Conservation (phyloP, 1,140 invertebrate genomes). For the Heterodera carotae region DNA sequence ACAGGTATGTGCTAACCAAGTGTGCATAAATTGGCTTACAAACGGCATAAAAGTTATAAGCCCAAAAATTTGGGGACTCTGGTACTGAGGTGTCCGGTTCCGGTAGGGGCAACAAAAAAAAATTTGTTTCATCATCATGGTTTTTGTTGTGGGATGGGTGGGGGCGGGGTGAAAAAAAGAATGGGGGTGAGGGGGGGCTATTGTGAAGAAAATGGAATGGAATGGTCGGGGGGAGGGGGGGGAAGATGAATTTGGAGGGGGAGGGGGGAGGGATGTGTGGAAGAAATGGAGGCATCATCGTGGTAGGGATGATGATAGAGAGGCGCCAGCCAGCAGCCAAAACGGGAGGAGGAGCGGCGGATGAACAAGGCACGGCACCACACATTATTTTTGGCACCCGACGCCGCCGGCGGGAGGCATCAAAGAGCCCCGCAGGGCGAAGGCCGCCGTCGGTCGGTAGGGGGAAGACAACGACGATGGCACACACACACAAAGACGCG, state of each 20-base stretch:
- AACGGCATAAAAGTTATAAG: no score
- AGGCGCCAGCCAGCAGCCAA: slow-evolving; percentile 1
- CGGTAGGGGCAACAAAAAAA: no score
- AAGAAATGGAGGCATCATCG: background rate
- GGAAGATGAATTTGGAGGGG: background rate
- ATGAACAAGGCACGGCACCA: no score
- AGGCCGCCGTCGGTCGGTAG: no score
- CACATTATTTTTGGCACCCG: background rate
- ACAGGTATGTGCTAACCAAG: no score
- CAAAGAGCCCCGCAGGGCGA: background rate
- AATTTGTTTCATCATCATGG: slow-evolving; percentile 11
- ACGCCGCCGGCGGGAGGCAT: no score
- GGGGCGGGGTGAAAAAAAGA: background rate
- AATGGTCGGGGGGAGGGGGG: background rate
- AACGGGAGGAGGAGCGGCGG: background rate
- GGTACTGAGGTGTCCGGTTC: no score
- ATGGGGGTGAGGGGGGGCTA: background rate
- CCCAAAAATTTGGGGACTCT: no score
- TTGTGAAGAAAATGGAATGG: slow-evolving; percentile 4
- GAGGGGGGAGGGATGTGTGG: background rate
- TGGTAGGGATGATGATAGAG: background rate
- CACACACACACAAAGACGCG: no score
- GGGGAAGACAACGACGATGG: no score
- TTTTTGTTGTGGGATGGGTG: background rate
- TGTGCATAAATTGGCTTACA: no score